Evolutionary conservation across 2,113 vertebrate species (phyloP).

Genomic region (Dicrurus megarhynchus): DNA sequence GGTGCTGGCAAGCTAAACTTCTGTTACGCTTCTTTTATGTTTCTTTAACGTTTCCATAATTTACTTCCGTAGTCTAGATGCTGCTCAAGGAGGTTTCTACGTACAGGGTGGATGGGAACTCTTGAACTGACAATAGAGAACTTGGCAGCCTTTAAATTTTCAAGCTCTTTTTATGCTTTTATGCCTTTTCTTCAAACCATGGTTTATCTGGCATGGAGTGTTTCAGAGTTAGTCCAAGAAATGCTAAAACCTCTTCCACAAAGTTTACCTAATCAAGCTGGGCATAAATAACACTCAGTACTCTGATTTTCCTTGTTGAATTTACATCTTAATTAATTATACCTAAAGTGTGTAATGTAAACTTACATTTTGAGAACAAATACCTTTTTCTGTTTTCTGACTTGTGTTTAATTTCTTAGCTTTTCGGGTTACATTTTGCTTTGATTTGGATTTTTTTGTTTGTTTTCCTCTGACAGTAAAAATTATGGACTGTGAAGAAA

Average conservation of each 20-base stretch:
- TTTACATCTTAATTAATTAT: slow-evolving; percentile 19
- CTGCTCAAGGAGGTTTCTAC: background rate
- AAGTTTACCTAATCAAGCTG: background rate
- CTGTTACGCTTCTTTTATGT: rapidly evolving
- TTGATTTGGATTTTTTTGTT: background rate
- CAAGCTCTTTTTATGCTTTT: background rate
- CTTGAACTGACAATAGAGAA: background rate
- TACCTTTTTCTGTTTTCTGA: background rate
- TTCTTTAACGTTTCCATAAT: background rate
- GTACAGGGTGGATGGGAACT: background rate
- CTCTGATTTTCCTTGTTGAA: background rate
- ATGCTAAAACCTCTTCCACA: background rate
- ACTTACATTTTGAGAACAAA: background rate
- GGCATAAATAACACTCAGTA: background rate
- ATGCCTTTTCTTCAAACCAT: too few relatives aligned
- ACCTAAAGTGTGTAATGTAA: background rate
- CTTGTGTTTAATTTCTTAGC: background rate
- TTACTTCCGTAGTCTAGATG: background rate
- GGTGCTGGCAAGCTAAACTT: background rate
- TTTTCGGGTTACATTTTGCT: background rate
- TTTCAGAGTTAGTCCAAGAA: background rate
- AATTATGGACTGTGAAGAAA: background rate
- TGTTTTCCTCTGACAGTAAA: background rate
- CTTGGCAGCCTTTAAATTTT: background rate
- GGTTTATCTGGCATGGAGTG: background rate